A percentile compares a stretch with the other conserved stretches of the same genome.
These are phyloP conservation scores for Syngnathoides biaculeatus DNA, from an alignment of 2,113 vertebrate genomes.

Conservation along the genomic window DNA sequence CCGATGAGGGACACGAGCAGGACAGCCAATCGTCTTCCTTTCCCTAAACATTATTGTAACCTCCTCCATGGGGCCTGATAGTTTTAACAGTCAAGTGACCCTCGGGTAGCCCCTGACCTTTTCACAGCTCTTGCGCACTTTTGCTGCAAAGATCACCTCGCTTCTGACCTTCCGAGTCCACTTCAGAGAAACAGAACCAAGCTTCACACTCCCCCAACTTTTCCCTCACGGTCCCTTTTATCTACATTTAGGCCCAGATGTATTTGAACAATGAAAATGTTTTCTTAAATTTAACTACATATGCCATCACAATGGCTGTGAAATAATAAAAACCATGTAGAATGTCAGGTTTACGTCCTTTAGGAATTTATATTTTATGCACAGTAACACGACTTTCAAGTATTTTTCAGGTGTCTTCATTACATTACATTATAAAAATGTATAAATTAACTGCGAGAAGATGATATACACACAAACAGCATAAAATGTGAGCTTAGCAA, in stretches of 20 bases:
- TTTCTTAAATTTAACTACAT: not conserved
- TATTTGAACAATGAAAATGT: not conserved
- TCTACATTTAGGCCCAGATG: not conserved
- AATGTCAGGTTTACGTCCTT: not conserved
- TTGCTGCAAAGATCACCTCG: slow-evolving; percentile 63
- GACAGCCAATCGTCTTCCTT: slow-evolving; percentile 48
- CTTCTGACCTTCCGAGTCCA: slow-evolving; percentile 63
- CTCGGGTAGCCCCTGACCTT: slow-evolving; percentile 86
- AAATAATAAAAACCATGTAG: no score
- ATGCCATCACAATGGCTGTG: not conserved
- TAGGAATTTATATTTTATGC: no score
- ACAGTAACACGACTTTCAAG: no score
- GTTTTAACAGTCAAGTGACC: slow-evolving; percentile 80
- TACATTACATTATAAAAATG: no score
- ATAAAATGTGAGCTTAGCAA: no score
- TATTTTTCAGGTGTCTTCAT: no score
- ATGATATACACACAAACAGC: no score
- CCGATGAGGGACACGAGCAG: not conserved
- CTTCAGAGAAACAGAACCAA: slow-evolving; percentile 48
- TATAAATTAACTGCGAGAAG: no score
- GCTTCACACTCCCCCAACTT: slow-evolving; percentile 24
- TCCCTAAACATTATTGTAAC: slow-evolving; percentile 77
- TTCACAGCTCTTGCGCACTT: slow-evolving; percentile 47
- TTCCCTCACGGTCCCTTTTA: not conserved
- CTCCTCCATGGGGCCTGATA: slow-evolving; percentile 61